Conservation (phyloP, 1,140 invertebrate species). For the Heliothis subflexa region DNA sequence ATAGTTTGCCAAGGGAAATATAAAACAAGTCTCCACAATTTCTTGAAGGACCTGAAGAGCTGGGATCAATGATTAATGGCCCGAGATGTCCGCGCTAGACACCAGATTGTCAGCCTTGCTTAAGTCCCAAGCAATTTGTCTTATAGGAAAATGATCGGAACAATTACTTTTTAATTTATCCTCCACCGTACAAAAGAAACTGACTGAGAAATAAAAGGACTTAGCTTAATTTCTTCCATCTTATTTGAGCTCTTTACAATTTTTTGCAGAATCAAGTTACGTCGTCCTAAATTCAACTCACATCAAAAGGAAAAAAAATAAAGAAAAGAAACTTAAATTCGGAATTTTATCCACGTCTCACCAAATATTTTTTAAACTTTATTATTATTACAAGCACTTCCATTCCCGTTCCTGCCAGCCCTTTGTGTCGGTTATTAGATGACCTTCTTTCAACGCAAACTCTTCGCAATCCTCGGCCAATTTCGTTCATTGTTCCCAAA, state of each 20-base stretch:
- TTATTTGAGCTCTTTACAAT: conserved; percentile 1
- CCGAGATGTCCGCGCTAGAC: conserved; percentile 56
- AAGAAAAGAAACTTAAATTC: conserved; percentile 16
- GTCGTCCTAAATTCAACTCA: conserved; percentile 2
- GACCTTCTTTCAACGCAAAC: conserved; percentile 45
- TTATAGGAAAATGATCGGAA: conserved; percentile 36
- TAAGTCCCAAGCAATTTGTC: conserved; percentile 40
- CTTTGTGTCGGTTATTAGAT: conserved; percentile 46
- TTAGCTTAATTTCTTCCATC: neutral
- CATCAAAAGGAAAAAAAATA: conserved; percentile 20
- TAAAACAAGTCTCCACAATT: conserved; percentile 49
- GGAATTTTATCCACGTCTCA: conserved; percentile 27
- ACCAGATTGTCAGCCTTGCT: conserved; percentile 57
- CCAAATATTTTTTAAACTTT: conserved; percentile 44
- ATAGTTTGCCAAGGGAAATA: conserved; percentile 51
- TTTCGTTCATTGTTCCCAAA: conserved; percentile 44
- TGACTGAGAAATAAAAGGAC: neutral
- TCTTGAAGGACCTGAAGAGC: conserved; percentile 56
- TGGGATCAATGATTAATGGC: conserved; percentile 63
- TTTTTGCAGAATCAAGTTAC: conserved; percentile 9
- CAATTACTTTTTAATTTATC: conserved; percentile 46
- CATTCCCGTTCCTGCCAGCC: conserved; percentile 35
- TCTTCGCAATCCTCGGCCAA: conserved; percentile 38
- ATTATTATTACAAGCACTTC: conserved; percentile 40
- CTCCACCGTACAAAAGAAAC: neutral